phyloP scores from a whole-genome alignment of 2,113 vertebrate species.

The Glareola pratincola region DNA sequence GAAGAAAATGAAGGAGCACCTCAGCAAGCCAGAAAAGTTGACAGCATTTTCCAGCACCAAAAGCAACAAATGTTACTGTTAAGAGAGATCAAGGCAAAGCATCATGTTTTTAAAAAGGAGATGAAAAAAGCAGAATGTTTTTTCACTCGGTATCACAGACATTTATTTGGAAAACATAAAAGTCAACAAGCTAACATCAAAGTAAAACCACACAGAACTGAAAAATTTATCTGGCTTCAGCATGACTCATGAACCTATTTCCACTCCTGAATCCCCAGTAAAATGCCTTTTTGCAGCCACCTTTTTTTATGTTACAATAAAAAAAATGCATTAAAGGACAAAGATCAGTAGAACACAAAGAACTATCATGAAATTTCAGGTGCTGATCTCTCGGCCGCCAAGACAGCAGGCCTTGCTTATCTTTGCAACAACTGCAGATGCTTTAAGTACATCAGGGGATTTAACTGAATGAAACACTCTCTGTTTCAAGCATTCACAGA shows the following conservation, averaged over 20 bases:
- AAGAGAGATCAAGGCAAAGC: neutral
- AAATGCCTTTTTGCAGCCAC: neutral
- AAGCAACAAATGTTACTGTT: neutral
- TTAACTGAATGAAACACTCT: neutral
- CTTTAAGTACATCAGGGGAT: neutral
- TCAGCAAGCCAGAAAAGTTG: neutral
- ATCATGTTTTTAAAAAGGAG: neutral
- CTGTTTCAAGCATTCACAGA: neutral
- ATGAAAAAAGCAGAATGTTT: neutral
- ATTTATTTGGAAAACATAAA: neutral
- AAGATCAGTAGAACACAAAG: neutral
- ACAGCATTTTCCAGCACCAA: neutral
- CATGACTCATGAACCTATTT: neutral
- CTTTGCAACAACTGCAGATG: neutral
- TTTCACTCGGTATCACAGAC: neutral
- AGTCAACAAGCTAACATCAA: conserved; percentile 22
- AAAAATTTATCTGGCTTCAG: neutral
- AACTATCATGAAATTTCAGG: neutral
- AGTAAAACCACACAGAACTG: neutral
- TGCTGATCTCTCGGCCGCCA: neutral
- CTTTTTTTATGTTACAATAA: neutral
- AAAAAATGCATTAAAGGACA: neutral
- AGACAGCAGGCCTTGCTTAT: neutral
- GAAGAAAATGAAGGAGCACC: neutral
- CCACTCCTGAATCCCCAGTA: neutral